Conservation (phyloP, 37 sponge, comb jelly and placozoan genomes). For the Chondrilla cf. caribensis region DNA sequence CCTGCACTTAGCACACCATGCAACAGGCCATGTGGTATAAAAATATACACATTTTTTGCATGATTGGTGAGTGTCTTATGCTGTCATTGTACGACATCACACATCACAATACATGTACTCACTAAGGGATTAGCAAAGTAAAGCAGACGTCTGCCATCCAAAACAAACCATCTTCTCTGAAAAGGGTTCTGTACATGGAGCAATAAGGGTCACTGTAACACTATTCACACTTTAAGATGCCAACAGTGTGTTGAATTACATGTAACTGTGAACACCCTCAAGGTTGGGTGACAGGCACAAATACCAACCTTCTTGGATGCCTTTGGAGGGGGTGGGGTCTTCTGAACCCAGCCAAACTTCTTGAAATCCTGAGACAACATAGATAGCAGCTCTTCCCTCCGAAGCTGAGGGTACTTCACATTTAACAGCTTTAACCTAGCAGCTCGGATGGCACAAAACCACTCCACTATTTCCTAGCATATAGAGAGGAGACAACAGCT, state of each 20-base stretch:
- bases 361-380: conserved; percentile 63
- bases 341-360: conserved; percentile 67
- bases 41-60: no score
- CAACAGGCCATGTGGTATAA: no score
- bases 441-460: conserved; percentile 66
- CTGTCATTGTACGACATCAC: no score
- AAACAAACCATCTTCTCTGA: conserved; percentile 67
- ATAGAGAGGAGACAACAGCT: neutral
- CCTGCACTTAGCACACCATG: no score
- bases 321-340: conserved; percentile 51
- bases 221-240: no score
- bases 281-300: no score
- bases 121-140: conserved; percentile 72
- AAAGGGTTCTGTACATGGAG: conserved; percentile 27
- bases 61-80: no score
- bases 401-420: conserved; percentile 20
- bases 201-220: no score
- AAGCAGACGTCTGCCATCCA: conserved; percentile 62
- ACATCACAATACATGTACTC: no score
- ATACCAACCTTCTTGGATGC: conserved; percentile 24
- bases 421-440: conserved; percentile 52
- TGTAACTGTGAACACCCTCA: no score
- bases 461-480: conserved; percentile 55
- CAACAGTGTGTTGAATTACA: no score
- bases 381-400: neutral